phyloP scores from a whole-genome alignment of 64 coral and sea anemone species.

The Stichodactyla mertensii region DNA sequence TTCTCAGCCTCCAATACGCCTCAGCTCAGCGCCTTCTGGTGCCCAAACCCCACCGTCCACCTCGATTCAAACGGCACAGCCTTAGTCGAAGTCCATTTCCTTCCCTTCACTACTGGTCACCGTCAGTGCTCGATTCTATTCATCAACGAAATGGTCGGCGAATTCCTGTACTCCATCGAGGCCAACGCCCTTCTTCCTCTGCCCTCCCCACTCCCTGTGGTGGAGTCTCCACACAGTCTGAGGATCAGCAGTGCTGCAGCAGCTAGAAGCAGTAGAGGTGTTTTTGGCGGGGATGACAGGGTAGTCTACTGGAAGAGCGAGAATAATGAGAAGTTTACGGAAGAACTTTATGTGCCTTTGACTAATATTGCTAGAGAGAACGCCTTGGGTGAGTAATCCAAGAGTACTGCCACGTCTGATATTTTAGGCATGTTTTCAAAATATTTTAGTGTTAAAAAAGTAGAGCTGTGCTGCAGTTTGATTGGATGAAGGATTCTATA shows the following conservation, averaged over 20 bases:
- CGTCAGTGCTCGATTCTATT: conserved; percentile 97
- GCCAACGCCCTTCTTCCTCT: conserved; percentile 70
- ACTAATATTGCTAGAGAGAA: conserved; percentile 77
- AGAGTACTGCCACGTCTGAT: background rate
- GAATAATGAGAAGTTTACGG: conserved; percentile 72
- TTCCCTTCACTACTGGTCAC: conserved; percentile 75
- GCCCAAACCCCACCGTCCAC: conserved; percentile 50
- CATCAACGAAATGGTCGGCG: conserved; percentile 92
- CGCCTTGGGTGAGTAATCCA: conserved; percentile 67
- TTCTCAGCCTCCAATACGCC: conserved; percentile 19
- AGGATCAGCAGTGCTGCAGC: conserved; percentile 84
- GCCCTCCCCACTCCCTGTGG: conserved; percentile 70
- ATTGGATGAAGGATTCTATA: too few relatives aligned
- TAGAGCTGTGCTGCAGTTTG: too few relatives aligned
- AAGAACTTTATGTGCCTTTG: conserved; percentile 69
- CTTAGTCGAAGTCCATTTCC: conserved; percentile 70
- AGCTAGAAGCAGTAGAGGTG: conserved; percentile 57
- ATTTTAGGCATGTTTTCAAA: too few relatives aligned
- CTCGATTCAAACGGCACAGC: conserved; percentile 55
- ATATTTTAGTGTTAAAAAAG: too few relatives aligned
- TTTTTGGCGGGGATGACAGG: conserved; percentile 84
- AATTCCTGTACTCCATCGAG: conserved; percentile 96
- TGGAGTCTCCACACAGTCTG: conserved; percentile 64
- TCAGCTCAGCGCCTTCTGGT: conserved; percentile 85
- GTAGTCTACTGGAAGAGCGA: conserved; percentile 98